Evolutionary conservation across 2,888 invertebrate species (phyloP).

Genomic region (Leptarthrus brevirostris): DNA sequence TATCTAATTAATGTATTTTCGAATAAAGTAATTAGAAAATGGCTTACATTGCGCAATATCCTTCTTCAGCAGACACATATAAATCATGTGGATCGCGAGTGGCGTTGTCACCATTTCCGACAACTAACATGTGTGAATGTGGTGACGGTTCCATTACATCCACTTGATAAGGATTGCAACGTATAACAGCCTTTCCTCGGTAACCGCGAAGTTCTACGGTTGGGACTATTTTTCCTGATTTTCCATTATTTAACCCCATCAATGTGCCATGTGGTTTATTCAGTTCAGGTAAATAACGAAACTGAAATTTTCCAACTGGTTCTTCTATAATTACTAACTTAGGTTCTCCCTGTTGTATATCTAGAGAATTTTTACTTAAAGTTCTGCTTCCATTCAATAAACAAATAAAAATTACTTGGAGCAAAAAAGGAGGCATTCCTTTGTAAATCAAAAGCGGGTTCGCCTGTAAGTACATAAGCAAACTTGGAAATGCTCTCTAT

Average conservation of each 20-base stretch:
- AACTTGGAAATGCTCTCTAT: too few species aligned
- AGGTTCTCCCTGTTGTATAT: too few species aligned
- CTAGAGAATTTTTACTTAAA: too few species aligned
- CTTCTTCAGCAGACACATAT: constrained; percentile 69
- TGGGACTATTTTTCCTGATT: constrained; percentile 77
- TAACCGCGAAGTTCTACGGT: constrained; percentile 78
- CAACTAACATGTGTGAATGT: constrained; percentile 79
- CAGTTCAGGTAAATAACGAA: constrained; percentile 89
- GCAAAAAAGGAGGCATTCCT: too few species aligned
- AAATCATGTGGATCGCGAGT: constrained; percentile 77
- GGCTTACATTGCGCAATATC: constrained; percentile 74
- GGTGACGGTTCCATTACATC: constrained; percentile 69
- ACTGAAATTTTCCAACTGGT: constrained; percentile 83
- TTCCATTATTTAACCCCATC: constrained; percentile 69
- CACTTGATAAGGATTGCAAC: constrained; percentile 77
- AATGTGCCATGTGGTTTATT: too few species aligned
- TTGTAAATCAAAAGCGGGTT: too few species aligned
- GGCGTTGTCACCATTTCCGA: constrained; percentile 73
- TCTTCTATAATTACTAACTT: constrained; percentile 76
- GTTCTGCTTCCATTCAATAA: too few species aligned
- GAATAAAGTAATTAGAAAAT: too few species aligned
- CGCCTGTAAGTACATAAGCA: too few species aligned
- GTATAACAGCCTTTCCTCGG: constrained; percentile 72
- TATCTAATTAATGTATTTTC: neutral
- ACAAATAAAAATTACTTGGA: too few species aligned